Evolutionary conservation across 2,797 vertebrate genomes (phyloP), one percentile per base, ranked within the genome.

Genomic region (Borostomias antarcticus): DNA sequence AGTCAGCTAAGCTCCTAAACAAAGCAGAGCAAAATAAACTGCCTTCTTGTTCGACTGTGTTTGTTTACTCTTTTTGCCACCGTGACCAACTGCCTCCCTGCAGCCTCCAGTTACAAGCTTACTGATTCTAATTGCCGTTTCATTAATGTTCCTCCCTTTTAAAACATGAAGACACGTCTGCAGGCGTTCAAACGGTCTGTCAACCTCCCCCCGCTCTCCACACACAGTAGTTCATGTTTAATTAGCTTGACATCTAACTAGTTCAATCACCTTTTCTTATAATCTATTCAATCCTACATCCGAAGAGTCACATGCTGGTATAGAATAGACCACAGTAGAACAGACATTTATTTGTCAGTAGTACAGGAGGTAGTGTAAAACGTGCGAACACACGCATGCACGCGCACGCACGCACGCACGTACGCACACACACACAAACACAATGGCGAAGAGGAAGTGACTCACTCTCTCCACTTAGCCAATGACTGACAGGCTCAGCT

Each of bases 401-500:
- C 47, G 21, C 47, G 21, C 48, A 50, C 21, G 19, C 47, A 21
- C 15, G 1, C 47, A 21, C 48, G 9, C 48, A 21, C 48, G 9
- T 19, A 21, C 21, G 2, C 48, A 2, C 48, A 21, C 48, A 21
- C 48, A 10, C 48, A 23, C 48, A 9, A 5, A 23, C n/a, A 21
- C n/a, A n/a, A n/a, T n/a, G 35, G 43, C 26, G 23, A 26, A 26
- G 50, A n/a, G 50, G 25, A 23, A 7, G 28, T 52, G 47, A n/a
- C n/a, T 43, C 26, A 19, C 28, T 45, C 35, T 28, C 17, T 53
- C 30, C 29, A 13, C 47, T 48, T 50, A 62, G 43, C 7, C 43
- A 7, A 8, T 59, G 63, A 66, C 30, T 66, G 66, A 70, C 66
- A 77, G 64, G 48, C 60, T 48, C 51, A 29, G 62, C 56, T 73